Evolutionary conservation across 2,113 vertebrate genomes (phyloP).

Genomic region (Melanerpes formicivorus): DNA sequence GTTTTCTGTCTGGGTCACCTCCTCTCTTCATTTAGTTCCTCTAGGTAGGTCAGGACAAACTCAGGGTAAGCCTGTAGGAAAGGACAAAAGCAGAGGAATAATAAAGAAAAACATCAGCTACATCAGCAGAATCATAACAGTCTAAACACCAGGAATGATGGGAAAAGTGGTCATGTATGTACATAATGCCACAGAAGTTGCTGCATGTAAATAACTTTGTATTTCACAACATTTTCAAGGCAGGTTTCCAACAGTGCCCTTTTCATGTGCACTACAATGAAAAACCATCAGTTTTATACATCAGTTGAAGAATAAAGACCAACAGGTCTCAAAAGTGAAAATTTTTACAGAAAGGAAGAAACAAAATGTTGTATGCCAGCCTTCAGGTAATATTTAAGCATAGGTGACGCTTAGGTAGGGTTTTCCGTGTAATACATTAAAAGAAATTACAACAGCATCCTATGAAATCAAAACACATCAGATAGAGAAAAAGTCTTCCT

Average conservation of each 20-base stretch:
- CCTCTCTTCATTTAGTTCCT: slow-evolving; percentile 73
- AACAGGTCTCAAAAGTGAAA: not conserved
- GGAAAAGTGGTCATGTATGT: not conserved
- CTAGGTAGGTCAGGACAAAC: slow-evolving; percentile 81
- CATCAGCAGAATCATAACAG: slow-evolving; percentile 23
- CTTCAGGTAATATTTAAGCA: not conserved
- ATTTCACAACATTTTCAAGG: not conserved
- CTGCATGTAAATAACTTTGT: not conserved
- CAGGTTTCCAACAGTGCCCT: not conserved
- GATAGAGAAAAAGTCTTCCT: not conserved
- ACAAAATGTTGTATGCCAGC: no score
- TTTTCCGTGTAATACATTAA: not conserved
- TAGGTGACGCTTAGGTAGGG: not conserved
- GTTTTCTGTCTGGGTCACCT: slow-evolving; percentile 72
- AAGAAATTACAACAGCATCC: not conserved
- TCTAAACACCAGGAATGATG: not conserved
- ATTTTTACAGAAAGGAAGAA: not conserved
- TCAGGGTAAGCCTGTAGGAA: slow-evolving; percentile 76
- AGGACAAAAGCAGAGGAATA: slow-evolving; percentile 57
- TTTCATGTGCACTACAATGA: not conserved
- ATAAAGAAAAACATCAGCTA: slow-evolving; percentile 18
- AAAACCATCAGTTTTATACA: not conserved
- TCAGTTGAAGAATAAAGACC: not conserved
- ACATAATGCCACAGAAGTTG: not conserved
- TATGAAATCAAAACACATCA: not conserved